Percentiles rank a stretch among this genome's conserved stretches.
Conservation (phyloP, 2,113 vertebrate genomes). For the Nycticryphes semicollaris region DNA sequence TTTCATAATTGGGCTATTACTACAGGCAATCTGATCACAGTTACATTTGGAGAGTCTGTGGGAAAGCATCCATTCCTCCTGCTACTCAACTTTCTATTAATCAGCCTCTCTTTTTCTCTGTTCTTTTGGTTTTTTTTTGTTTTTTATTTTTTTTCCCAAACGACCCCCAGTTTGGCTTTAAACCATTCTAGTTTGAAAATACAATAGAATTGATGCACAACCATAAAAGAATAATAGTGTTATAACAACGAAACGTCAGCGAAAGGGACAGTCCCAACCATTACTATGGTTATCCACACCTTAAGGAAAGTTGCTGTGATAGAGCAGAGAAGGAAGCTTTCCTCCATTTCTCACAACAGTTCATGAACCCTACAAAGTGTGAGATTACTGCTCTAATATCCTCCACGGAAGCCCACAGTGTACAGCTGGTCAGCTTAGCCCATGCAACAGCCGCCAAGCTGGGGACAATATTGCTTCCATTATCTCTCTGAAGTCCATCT, state of each 20-base stretch:
- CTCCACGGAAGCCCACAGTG: neutral
- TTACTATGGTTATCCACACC: rapidly evolving
- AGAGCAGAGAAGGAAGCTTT: neutral
- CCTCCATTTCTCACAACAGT: neutral
- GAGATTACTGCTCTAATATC: neutral
- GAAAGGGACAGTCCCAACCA: neutral
- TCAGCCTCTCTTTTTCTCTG: neutral
- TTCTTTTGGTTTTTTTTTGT: neutral
- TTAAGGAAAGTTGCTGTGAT: neutral
- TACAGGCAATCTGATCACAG: neutral
- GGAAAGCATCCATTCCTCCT: neutral
- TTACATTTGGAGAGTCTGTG: neutral
- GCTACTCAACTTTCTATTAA: neutral
- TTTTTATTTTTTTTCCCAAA: neutral
- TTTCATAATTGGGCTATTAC: neutral
- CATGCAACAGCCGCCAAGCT: neutral
- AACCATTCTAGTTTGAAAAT: neutral
- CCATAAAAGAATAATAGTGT: neutral
- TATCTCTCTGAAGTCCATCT: conserved; percentile 27
- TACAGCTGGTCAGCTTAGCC: conserved; percentile 9
- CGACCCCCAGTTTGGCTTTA: neutral
- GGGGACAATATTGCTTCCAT: conserved; percentile 10
- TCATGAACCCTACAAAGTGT: neutral
- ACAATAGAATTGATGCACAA: neutral
- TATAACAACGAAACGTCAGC: neutral